These are phyloP conservation scores for Spisula subtruncata DNA, from an alignment of 2,888 invertebrate species.

Conservation along the genomic window DNA sequence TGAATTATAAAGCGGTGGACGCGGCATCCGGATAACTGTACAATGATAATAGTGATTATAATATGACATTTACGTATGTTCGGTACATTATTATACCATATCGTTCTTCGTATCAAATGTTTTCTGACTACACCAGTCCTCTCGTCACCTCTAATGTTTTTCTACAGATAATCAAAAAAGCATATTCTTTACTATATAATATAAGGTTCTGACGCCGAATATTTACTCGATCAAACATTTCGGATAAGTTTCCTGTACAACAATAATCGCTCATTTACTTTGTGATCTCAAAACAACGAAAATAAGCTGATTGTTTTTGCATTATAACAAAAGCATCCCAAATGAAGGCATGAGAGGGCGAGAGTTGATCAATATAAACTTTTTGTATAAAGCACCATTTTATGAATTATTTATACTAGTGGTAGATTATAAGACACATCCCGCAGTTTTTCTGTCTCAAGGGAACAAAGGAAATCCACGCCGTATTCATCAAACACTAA, in stretches of 20 bases:
- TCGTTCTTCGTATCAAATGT: neutral
- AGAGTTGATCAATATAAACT: slow-evolving; percentile 18
- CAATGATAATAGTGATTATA: neutral
- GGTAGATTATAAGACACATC: slow-evolving; percentile 29
- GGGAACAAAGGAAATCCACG: neutral
- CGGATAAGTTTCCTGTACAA: neutral
- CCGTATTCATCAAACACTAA: slow-evolving; percentile 6
- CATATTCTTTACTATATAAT: neutral
- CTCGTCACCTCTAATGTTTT: neutral
- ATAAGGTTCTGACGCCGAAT: neutral
- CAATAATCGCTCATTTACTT: slow-evolving; percentile 26
- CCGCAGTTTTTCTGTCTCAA: neutral
- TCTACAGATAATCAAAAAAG: neutral
- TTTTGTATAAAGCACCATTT: slow-evolving; percentile 19
- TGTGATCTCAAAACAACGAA: slow-evolving; percentile 20
- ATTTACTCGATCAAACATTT: slow-evolving; percentile 21
- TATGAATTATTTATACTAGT: slow-evolving; percentile 38
- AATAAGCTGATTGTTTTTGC: slow-evolving; percentile 18
- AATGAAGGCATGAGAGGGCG: neutral
- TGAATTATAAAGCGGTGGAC: neutral
- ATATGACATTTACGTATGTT: neutral
- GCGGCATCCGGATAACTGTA: neutral
- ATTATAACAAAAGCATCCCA: slow-evolving; percentile 9
- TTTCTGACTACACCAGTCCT: neutral
- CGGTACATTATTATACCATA: slow-evolving; percentile 8